These are phyloP conservation scores for Imbricaverruca yamaguchii DNA, from an alignment of 2,888 invertebrate species.

Conservation along the genomic window DNA sequence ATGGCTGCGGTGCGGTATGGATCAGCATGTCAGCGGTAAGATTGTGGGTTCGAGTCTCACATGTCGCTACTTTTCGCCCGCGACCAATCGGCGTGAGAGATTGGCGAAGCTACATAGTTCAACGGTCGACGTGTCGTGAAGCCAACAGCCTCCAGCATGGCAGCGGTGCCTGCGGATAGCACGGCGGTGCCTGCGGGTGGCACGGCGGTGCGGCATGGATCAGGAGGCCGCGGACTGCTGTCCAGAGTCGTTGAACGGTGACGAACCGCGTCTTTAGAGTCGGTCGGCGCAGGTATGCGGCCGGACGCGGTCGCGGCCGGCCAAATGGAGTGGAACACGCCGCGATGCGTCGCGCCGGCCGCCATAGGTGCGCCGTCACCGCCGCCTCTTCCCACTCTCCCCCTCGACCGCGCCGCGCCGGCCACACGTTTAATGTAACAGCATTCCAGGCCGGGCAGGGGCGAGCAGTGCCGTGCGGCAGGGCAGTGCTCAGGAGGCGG, in stretches of 20 bases:
- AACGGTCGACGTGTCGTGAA: too few relatives aligned
- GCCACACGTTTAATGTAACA: conserved; percentile 6
- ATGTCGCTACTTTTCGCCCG: too few relatives aligned
- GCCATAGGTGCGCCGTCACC: background rate
- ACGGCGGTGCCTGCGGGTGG: too few relatives aligned
- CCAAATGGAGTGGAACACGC: conserved; percentile 16
- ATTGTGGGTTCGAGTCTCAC: too few relatives aligned
- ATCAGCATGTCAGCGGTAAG: too few relatives aligned
- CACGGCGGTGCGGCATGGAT: too few relatives aligned
- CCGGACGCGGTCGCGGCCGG: too few relatives aligned
- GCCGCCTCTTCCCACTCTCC: background rate
- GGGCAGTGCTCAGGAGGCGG: background rate
- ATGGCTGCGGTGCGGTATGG: too few relatives aligned
- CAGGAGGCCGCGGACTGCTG: too few relatives aligned
- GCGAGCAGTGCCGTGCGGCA: background rate
- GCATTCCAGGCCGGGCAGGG: conserved; percentile 12
- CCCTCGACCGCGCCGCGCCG: background rate
- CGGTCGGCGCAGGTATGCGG: background rate
- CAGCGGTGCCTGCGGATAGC: background rate
- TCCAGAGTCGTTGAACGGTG: background rate
- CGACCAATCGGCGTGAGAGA: too few relatives aligned
- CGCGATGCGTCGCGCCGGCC: background rate
- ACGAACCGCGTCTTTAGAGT: background rate
- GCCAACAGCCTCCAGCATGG: background rate
- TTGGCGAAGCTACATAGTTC: too few relatives aligned